Evolutionary conservation across 2,888 invertebrate species (phyloP).

Genomic region (Andrena marginata): DNA sequence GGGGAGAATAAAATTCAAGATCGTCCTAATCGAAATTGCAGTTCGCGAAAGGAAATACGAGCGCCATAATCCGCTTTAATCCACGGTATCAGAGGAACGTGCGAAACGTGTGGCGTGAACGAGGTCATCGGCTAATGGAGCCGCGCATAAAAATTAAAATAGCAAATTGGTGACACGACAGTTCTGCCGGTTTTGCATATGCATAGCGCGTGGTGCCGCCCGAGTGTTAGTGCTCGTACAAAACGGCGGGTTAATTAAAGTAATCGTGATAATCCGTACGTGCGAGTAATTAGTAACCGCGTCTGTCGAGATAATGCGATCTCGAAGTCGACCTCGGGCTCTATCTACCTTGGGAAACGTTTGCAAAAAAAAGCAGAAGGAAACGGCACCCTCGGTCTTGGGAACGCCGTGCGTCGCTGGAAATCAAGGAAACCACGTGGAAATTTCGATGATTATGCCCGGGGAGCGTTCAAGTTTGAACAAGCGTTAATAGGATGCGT

Average conservation of each 20-base stretch:
- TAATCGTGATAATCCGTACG: constrained; percentile 72
- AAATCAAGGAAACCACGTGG: neutral
- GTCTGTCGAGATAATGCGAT: constrained; percentile 56
- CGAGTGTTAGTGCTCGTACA: constrained; percentile 60
- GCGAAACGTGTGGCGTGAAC: constrained; percentile 40
- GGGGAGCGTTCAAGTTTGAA: constrained; percentile 5
- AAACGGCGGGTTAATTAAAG: constrained; percentile 73
- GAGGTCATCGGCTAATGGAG: constrained; percentile 65
- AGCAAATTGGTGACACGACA: constrained; percentile 62
- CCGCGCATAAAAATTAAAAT: constrained; percentile 64
- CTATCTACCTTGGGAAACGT: neutral
- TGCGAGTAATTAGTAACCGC: constrained; percentile 67
- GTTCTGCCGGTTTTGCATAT: constrained; percentile 31
- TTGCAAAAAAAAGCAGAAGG: neutral
- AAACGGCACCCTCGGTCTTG: neutral
- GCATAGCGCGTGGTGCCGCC: constrained; percentile 22
- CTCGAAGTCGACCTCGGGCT: constrained; percentile 38
- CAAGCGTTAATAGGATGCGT: constrained; percentile 58
- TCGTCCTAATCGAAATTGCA: neutral
- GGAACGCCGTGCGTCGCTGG: neutral
- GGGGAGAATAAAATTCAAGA: neutral
- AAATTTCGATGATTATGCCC: neutral
- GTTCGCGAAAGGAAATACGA: neutral
- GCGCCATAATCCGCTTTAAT: constrained; percentile 35
- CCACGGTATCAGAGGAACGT: constrained; percentile 8